Conservation (phyloP, 2,113 vertebrate genomes). For the Apodemus sylvaticus region DNA sequence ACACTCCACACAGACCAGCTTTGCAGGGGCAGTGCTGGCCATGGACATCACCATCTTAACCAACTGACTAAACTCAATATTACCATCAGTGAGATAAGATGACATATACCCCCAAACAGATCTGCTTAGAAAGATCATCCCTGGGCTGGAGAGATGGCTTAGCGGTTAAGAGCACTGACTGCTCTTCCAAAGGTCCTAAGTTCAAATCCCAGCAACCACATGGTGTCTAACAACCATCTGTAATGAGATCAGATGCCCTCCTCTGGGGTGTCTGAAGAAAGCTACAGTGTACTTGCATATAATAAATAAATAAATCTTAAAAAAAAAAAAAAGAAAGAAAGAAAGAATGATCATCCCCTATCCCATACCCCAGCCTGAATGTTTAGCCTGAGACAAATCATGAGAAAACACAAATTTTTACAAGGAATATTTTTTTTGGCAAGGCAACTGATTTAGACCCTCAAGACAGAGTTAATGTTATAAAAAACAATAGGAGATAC, state of each 20-base stretch:
- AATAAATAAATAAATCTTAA: too few species aligned
- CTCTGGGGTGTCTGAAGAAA: too few species aligned
- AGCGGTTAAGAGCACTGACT: too few species aligned
- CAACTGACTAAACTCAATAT: not conserved
- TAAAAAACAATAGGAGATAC: not conserved
- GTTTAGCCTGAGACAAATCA: not conserved
- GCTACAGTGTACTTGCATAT: too few species aligned
- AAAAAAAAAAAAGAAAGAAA: too few species aligned
- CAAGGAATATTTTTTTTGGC: not conserved
- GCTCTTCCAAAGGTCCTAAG: too few species aligned
- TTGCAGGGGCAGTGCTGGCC: not conserved
- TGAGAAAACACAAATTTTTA: slow-evolving; percentile 6
- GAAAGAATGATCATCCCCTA: not conserved
- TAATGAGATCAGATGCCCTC: too few species aligned
- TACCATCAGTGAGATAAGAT: not conserved
- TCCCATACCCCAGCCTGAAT: not conserved
- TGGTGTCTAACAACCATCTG: too few species aligned
- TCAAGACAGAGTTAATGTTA: not conserved
- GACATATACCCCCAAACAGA: not conserved
- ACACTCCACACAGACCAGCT: not conserved
- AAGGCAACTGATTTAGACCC: not conserved
- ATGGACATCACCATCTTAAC: not conserved
- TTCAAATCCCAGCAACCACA: too few species aligned
- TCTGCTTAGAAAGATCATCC: not conserved
- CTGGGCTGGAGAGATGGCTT: too few species aligned